Percentiles rank a stretch among this genome's conserved stretches.
These are phyloP conservation scores for Phylloscopus trochilus DNA, from an alignment of 2,113 vertebrate genomes.

Conservation along the genomic window DNA sequence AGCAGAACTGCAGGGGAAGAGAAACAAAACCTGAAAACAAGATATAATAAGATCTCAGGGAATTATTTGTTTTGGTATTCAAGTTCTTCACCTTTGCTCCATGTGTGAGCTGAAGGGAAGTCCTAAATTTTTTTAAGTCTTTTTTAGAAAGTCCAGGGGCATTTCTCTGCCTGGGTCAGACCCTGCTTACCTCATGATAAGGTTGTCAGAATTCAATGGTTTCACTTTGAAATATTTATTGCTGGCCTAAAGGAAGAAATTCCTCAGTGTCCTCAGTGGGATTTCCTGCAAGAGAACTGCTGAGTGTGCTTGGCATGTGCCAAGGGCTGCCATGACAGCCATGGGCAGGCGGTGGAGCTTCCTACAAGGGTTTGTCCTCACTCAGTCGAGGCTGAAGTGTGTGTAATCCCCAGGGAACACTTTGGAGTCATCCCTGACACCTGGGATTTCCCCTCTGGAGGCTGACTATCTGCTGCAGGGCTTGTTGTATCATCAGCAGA, in stretches of 20 bases:
- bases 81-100: background rate
- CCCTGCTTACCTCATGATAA: background rate
- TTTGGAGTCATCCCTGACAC: background rate
- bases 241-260: background rate
- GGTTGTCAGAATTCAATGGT: background rate
- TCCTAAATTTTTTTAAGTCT: background rate
- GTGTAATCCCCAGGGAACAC: background rate
- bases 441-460: conserved; percentile 14
- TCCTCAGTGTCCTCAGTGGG: background rate
- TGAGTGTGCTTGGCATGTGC: background rate
- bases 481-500: background rate
- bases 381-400: background rate
- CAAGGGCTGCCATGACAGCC: background rate
- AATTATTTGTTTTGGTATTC: background rate
- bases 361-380: background rate
- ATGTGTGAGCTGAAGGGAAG: background rate
- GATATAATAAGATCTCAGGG: background rate
- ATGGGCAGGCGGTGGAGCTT: background rate
- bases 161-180: background rate
- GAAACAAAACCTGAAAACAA: background rate
- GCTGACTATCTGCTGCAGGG: background rate
- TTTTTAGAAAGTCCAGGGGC: background rate
- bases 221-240: background rate
- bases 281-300: background rate
- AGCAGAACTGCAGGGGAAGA: background rate